Evolutionary conservation across 2,888 invertebrate species (phyloP).

Genomic region (Alloplasta piceator): DNA sequence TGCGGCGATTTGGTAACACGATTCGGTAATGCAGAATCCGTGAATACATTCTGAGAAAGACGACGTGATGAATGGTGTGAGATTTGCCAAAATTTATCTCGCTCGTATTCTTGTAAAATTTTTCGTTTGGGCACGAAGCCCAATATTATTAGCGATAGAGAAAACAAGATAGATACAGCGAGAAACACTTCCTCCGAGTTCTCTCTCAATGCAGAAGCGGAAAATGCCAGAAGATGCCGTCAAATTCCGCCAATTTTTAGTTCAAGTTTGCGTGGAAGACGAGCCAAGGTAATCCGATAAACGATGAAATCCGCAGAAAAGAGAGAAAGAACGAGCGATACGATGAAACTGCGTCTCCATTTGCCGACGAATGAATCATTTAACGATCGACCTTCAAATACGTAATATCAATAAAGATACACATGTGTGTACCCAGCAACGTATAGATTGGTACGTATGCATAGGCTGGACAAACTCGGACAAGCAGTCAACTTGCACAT

Average conservation of each 20-base stretch:
- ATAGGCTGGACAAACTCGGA: conserved; percentile 52
- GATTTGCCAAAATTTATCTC: conserved; percentile 45
- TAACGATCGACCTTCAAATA: conserved; percentile 50
- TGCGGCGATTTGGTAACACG: conserved; percentile 9
- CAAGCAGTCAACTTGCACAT: conserved; percentile 39
- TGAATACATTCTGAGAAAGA: conserved; percentile 38
- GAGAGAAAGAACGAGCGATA: neutral
- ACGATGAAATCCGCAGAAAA: neutral
- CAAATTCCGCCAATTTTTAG: neutral
- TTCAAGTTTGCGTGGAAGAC: conserved; percentile 7
- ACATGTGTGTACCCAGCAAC: neutral
- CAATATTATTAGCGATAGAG: conserved; percentile 19
- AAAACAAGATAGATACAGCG: neutral
- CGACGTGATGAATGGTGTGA: conserved; percentile 55
- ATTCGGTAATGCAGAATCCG: conserved; percentile 48
- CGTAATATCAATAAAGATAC: conserved; percentile 34
- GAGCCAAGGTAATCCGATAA: conserved; percentile 30
- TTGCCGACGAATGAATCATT: conserved; percentile 46
- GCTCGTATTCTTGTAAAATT: conserved; percentile 5
- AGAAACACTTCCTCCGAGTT: neutral
- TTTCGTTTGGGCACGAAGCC: conserved; percentile 23
- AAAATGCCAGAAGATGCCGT: too few species aligned
- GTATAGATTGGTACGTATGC: neutral
- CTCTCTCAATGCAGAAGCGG: too few species aligned
- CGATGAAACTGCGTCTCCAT: neutral